Conservation (phyloP, 2,888 invertebrate species). For the Caenorhabditis japonica region DNA sequence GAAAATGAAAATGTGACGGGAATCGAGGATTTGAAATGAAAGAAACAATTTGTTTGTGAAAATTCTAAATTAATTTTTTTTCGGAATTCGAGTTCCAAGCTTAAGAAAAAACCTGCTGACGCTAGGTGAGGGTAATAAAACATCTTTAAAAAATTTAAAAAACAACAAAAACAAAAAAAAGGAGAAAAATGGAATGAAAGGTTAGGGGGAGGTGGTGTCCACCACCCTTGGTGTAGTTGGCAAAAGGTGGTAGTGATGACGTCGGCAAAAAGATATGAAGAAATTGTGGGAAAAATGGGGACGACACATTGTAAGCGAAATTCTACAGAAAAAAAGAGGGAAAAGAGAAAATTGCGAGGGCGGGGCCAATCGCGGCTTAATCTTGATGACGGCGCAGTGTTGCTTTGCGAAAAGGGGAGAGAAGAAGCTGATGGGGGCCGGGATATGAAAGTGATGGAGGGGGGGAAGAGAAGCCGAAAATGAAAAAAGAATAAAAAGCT, state of each 20-base stretch:
- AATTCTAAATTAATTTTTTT: no score
- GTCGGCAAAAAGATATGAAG: no score
- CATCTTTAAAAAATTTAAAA: background rate
- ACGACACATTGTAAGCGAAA: slow-evolving; percentile 14
- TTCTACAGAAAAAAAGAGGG: background rate
- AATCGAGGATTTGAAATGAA: no score
- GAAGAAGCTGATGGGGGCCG: slow-evolving; percentile 1
- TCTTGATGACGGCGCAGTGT: slow-evolving; percentile 51
- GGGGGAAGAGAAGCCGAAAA: slow-evolving; percentile 7
- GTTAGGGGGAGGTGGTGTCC: background rate
- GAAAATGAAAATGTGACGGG: no score
- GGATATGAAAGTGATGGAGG: slow-evolving; percentile 32
- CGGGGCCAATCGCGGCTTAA: slow-evolving; percentile 40
- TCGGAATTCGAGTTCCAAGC: no score
- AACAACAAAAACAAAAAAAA: background rate
- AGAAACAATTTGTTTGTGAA: no score
- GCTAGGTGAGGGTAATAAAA: no score
- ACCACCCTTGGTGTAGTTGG: background rate
- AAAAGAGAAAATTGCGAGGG: slow-evolving; percentile 26
- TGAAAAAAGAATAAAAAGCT: slow-evolving; percentile 9
- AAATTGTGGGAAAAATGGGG: slow-evolving; percentile 10
- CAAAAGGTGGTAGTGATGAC: no score
- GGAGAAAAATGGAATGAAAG: slow-evolving; percentile 5
- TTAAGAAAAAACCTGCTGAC: no score
- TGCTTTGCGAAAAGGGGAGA: slow-evolving; percentile 13